phyloP scores from a whole-genome alignment of 2,797 vertebrate genomes.

The Sebastes elongatus region DNA sequence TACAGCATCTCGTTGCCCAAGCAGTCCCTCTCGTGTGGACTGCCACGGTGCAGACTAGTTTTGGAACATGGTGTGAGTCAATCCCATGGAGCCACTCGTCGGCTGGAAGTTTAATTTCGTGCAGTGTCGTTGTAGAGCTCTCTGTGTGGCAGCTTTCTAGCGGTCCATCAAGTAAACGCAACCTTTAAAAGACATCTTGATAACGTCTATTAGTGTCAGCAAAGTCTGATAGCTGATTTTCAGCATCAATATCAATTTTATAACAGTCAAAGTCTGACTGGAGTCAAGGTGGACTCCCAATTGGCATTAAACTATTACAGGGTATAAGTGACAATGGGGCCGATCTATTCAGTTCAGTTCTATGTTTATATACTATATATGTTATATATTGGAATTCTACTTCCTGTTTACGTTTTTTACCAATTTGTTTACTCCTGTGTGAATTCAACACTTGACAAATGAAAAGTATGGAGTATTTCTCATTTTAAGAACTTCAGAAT shows the following conservation, averaged over 20 bases:
- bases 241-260: neutral
- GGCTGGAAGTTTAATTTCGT: neutral
- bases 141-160: neutral
- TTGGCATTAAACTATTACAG: neutral
- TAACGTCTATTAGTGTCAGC: neutral
- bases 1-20: constrained; percentile 10
- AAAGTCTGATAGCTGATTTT: neutral
- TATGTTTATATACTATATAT: too few relatives aligned
- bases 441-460: too few relatives aligned
- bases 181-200: neutral
- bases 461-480: too few relatives aligned
- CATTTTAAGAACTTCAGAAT: too few relatives aligned
- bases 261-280: neutral
- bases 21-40: neutral
- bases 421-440: too few relatives aligned
- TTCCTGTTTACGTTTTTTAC: too few relatives aligned
- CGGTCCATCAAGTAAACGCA: neutral
- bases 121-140: neutral
- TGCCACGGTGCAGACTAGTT: neutral
- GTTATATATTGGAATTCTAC: too few relatives aligned
- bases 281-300: neutral
- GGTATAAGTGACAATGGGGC: neutral
- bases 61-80: neutral
- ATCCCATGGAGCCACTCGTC: neutral
- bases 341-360: too few relatives aligned